Base-by-base conservation (phyloP, 2,888 invertebrate genomes). In the Parnassius orleans region DNA sequence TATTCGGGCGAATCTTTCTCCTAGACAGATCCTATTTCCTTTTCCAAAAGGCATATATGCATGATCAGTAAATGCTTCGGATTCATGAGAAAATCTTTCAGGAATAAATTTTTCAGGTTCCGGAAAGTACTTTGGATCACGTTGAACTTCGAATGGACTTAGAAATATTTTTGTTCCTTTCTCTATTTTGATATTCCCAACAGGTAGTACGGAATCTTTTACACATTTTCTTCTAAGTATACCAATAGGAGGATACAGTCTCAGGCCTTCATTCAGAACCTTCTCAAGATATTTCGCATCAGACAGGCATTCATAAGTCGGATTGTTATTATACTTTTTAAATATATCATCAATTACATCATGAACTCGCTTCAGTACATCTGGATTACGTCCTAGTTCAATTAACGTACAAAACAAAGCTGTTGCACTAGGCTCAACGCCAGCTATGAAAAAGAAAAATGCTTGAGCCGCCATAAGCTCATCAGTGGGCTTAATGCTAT, bases 101-200 rank as follows among this genome's bases (percentile, higher is more conserved):
- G 53, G 53, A n/a, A 53, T 53, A 14, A 53, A 53, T 53, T 53
- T 53, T n/a, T 53, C 12, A 2, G 53, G 53, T 12, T 53, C 53
- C n/a, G n/a, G 11, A 33, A 9, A 41, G 3, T 41, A 9, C 33
- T 41, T 41, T n/a, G 41, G 53, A 41, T 53, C 53, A 41, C 53
- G 53, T 53, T 53, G 53, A n/a, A 41, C 7, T 33, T 41, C n/a
- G 12, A 9, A 53, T 53, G 41, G 0, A 12, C n/a, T 33, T n/a
- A 53, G 33, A n/a, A 53, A 41, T 33, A 53, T 33, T n/a, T 41
- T 53, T 1, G 53, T 53, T 11, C 33, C 41, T 53, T n/a, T 53
- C 2, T 53, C 53, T 7, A 53, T 41, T 42, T 41, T 53, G 14
- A 53, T 53, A 10, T 53, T 53, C 5, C 53, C 53, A 9, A 41